phyloP scores from a whole-genome alignment of 2,113 vertebrate genomes.

The Brachyhypopomus occidentalis region DNA sequence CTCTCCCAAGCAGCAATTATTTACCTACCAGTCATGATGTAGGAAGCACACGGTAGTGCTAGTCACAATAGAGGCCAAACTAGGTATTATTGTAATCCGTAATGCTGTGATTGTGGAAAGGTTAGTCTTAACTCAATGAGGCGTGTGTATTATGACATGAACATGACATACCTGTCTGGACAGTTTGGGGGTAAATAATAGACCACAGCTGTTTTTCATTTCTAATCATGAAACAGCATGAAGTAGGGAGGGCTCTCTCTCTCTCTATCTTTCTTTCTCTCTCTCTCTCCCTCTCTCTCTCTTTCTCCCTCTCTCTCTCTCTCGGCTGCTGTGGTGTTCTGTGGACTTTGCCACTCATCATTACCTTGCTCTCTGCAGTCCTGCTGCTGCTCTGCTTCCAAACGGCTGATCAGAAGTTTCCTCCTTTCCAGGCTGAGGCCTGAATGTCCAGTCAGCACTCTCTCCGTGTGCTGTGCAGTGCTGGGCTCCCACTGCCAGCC shows the following conservation, averaged over 20 bases:
- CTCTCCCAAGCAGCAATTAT: background rate
- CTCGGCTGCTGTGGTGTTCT: conserved; percentile 4
- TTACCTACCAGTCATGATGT: too few species aligned
- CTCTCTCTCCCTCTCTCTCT: background rate
- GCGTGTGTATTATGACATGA: background rate
- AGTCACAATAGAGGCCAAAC: background rate
- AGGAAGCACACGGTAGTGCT: background rate
- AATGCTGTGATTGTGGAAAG: background rate
- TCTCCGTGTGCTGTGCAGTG: conserved; percentile 11
- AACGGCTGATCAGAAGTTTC: conserved; percentile 47
- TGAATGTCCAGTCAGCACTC: conserved; percentile 34
- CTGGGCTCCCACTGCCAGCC: too few species aligned
- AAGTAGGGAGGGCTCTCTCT: background rate
- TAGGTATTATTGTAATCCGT: background rate
- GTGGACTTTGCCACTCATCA: conserved; percentile 26
- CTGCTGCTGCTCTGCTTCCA: conserved; percentile 19
- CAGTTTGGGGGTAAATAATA: background rate
- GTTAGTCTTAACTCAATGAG: background rate
- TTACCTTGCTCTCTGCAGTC: conserved; percentile 27
- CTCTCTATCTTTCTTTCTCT: background rate
- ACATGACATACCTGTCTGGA: conserved; percentile 6
- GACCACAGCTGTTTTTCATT: background rate
- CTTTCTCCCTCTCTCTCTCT: background rate
- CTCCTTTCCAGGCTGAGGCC: background rate
- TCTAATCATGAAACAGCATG: conserved; percentile 6